phyloP scores from a whole-genome alignment of 2,797 vertebrate genomes.

The Pangasius sanitwongsei region DNA sequence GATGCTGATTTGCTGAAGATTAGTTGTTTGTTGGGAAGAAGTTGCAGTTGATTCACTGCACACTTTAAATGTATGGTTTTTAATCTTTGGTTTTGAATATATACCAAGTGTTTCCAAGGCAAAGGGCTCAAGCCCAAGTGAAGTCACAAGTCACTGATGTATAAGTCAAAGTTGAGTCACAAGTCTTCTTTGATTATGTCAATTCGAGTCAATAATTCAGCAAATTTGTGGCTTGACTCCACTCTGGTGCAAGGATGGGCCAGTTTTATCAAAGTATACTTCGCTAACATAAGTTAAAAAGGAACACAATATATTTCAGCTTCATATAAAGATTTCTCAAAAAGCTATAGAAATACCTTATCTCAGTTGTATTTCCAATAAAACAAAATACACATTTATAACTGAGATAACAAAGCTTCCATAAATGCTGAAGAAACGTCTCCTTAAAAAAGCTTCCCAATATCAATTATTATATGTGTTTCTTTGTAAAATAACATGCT shows the following conservation, averaged over 20 bases:
- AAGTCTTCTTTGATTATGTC: not conserved
- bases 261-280: not conserved
- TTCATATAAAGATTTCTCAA: not conserved
- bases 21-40: too few species aligned
- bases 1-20: too few species aligned
- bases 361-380: not conserved
- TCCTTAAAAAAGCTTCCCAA: not conserved
- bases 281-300: not conserved
- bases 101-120: too few species aligned
- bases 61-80: too few species aligned
- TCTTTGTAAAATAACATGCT: not conserved
- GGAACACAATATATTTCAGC: not conserved
- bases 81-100: too few species aligned
- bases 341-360: not conserved
- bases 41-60: too few species aligned
- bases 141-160: not conserved
- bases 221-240: not conserved
- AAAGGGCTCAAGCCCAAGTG: not conserved
- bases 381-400: not conserved
- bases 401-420: not conserved
- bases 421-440: not conserved
- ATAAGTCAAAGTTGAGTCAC: not conserved
- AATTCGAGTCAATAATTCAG: not conserved
- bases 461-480: not conserved
- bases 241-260: not conserved